These are phyloP conservation scores for Brachyptera risi DNA, from an alignment of 2,888 invertebrate genomes.

Conservation along the genomic window DNA sequence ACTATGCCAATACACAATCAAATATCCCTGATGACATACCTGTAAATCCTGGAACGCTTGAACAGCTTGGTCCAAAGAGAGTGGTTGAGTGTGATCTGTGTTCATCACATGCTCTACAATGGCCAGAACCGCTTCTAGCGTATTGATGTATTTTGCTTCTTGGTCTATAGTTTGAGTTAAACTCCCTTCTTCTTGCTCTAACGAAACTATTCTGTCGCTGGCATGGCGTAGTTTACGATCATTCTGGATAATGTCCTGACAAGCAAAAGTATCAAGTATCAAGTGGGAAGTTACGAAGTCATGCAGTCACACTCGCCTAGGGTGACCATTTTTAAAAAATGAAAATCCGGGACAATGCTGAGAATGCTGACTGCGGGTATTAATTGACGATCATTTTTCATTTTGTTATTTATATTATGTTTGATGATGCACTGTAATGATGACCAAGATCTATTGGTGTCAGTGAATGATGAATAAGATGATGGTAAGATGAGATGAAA, in stretches of 20 bases:
- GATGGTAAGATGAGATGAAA: too few relatives aligned
- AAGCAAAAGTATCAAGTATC: slow-evolving; percentile 13
- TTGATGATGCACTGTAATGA: too few relatives aligned
- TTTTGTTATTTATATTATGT: too few relatives aligned
- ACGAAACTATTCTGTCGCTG: slow-evolving; percentile 70
- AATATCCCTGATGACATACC: too few relatives aligned
- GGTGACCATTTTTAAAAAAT: too few relatives aligned
- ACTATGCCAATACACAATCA: too few relatives aligned
- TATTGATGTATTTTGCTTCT: slow-evolving; percentile 68
- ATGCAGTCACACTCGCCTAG: too few relatives aligned
- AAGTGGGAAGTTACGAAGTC: neutral
- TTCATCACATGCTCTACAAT: slow-evolving; percentile 59
- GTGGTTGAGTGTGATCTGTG: slow-evolving; percentile 47
- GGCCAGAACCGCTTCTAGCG: slow-evolving; percentile 63
- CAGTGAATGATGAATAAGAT: too few relatives aligned
- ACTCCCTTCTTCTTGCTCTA: slow-evolving; percentile 74
- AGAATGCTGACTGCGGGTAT: too few relatives aligned
- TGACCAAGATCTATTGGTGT: too few relatives aligned
- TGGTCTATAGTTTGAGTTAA: slow-evolving; percentile 62
- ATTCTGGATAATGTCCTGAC: slow-evolving; percentile 78
- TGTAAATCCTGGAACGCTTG: slow-evolving; percentile 55
- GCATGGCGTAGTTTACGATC: slow-evolving; percentile 72
- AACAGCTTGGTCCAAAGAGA: slow-evolving; percentile 56
- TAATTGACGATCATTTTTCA: too few relatives aligned
- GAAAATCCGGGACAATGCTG: too few relatives aligned